phyloP scores from a whole-genome alignment of 1,140 invertebrate genomes.

The Brachionus asplanchnoidis region DNA sequence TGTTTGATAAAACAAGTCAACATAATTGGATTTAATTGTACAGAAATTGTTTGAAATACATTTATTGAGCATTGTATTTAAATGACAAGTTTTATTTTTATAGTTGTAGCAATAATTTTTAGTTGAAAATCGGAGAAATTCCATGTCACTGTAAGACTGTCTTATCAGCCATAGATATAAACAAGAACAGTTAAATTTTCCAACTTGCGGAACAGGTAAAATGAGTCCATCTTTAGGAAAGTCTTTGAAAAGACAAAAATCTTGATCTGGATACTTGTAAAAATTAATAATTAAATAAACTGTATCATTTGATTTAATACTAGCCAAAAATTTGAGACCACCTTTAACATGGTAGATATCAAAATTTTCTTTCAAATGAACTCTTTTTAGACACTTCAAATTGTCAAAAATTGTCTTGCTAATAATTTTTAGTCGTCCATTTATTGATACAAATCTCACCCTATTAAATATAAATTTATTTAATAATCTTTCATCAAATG shows the following conservation, averaged over 20 bases:
- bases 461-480: not conserved
- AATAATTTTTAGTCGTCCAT: not conserved
- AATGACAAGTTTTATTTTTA: not conserved
- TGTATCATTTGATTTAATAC: not conserved
- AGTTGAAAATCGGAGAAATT: too few species aligned
- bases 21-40: not conserved
- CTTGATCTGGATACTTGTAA: not conserved
- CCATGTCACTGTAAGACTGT: not conserved
- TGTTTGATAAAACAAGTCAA: not conserved
- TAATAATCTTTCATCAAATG: not conserved
- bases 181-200: not conserved
- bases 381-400: not conserved
- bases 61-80: not conserved
- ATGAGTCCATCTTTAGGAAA: not conserved
- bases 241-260: not conserved
- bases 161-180: not conserved
- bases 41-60: not conserved
- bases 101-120: not conserved
- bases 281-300: not conserved
- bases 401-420: not conserved
- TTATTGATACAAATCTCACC: not conserved
- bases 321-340: not conserved
- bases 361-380: not conserved
- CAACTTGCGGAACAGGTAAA: not conserved
- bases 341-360: not conserved